phyloP scores from a whole-genome alignment of 2,797 vertebrate species.

The Natrix natrix region DNA sequence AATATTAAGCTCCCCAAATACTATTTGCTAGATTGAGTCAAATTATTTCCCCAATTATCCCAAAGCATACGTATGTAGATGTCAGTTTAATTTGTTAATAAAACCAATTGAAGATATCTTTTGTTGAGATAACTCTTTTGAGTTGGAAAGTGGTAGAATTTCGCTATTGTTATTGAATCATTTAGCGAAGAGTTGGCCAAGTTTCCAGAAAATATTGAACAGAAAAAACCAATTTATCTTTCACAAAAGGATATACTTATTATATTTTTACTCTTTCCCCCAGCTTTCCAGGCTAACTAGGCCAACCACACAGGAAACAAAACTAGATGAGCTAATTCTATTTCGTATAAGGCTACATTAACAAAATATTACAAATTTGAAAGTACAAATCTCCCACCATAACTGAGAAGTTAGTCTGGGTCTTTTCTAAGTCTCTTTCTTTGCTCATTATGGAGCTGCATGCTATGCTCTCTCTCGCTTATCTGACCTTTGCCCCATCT shows the following conservation, averaged over 20 bases:
- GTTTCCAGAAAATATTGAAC: neutral
- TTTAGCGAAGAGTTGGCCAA: neutral
- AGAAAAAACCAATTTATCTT: neutral
- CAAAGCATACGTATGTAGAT: neutral
- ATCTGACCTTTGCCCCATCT: neutral
- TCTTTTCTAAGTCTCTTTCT: neutral
- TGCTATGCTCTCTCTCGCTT: neutral
- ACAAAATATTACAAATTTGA: neutral
- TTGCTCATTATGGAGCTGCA: neutral
- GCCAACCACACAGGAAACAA: neutral
- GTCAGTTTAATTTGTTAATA: neutral
- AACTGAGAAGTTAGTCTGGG: neutral
- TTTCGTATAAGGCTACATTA: neutral
- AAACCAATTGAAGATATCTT: neutral
- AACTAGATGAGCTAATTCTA: neutral
- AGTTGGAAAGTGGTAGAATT: neutral
- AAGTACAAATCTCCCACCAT: neutral
- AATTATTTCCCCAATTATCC: neutral
- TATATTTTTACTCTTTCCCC: neutral
- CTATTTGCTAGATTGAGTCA: slow-evolving; percentile 1
- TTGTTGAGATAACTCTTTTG: neutral
- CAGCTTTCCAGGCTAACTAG: neutral
- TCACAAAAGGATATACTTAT: neutral
- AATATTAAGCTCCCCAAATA: neutral
- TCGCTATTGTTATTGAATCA: neutral